A percentile compares a stretch with the other conserved stretches of the same genome.
phyloP scores from a whole-genome alignment of 2,113 vertebrate genomes.

The Desmodus rotundus region DNA sequence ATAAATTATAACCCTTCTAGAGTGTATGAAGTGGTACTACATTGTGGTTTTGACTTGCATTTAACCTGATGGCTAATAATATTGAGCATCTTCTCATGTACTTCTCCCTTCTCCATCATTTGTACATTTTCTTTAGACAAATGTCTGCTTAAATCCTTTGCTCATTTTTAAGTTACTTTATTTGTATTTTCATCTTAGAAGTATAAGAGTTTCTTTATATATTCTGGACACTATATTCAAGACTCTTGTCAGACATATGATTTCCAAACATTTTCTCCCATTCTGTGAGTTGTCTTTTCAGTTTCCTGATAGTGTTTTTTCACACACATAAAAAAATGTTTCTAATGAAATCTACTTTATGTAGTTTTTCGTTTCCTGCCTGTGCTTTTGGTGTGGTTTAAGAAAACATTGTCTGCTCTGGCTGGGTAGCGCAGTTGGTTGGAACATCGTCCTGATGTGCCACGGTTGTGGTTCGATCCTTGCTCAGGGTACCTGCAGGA shows the following conservation, averaged over 20 bases:
- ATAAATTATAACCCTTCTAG: not conserved
- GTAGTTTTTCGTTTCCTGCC: not conserved
- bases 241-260: not conserved
- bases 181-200: not conserved
- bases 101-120: not conserved
- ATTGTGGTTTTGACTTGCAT: not conserved
- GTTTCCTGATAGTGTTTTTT: not conserved
- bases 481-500: no score
- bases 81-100: not conserved
- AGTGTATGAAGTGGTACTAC: not conserved
- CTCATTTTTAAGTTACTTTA: not conserved
- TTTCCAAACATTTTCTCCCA: constrained; percentile 5
- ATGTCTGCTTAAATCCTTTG: not conserved
- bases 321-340: not conserved
- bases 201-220: not conserved
- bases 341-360: not conserved
- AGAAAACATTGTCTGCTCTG: not conserved
- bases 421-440: no score
- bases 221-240: not conserved
- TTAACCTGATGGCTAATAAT: not conserved
- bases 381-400: not conserved
- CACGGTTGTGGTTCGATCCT: no score
- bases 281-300: not conserved
- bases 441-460: no score
- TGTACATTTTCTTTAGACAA: not conserved